These are phyloP conservation scores for Gymnoscopelus microlampas DNA, from an alignment of 2,797 vertebrate species.

Conservation along the genomic window DNA sequence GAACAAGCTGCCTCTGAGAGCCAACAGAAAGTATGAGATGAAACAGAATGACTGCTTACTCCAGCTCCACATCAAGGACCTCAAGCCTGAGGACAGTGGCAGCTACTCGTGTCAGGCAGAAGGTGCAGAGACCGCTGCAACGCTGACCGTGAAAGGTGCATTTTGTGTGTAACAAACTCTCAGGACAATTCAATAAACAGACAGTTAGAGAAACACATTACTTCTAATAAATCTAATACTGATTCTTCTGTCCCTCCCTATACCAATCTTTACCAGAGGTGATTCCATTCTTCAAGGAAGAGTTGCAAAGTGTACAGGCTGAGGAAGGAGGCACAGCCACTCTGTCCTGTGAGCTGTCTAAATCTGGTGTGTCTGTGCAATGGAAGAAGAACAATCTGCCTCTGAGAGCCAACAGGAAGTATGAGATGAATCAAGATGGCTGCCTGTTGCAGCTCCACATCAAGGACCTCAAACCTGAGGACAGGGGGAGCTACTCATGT, in stretches of 20 bases:
- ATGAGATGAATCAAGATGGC: slow-evolving; percentile 77
- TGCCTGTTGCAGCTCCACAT: slow-evolving; percentile 79
- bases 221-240: no score
- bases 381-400: slow-evolving; percentile 81
- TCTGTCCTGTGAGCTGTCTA: slow-evolving; percentile 78
- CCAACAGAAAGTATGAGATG: slow-evolving; percentile 76
- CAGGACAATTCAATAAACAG: no score
- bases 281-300: slow-evolving; percentile 48
- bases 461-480: slow-evolving; percentile 79
- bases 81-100: slow-evolving; percentile 84
- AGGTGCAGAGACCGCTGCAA: slow-evolving; percentile 56
- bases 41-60: slow-evolving; percentile 75
- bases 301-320: slow-evolving; percentile 65
- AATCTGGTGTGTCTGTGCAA: slow-evolving; percentile 50
- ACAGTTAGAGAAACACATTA: no score
- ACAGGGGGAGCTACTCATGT: slow-evolving; percentile 86
- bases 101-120: slow-evolving; percentile 81
- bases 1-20: slow-evolving; percentile 71
- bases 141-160: slow-evolving; percentile 67
- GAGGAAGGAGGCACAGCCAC: slow-evolving; percentile 64
- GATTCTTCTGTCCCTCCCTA: no score
- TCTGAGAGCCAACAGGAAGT: slow-evolving; percentile 75
- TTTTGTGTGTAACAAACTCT: no score
- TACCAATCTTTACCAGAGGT: slow-evolving; percentile 26
- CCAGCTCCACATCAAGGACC: slow-evolving; percentile 80